Evolutionary conservation across 2,797 vertebrate species (phyloP), one percentile per base, ranked within the genome.

Genomic region (Cynodonichthys magdalenae): DNA sequence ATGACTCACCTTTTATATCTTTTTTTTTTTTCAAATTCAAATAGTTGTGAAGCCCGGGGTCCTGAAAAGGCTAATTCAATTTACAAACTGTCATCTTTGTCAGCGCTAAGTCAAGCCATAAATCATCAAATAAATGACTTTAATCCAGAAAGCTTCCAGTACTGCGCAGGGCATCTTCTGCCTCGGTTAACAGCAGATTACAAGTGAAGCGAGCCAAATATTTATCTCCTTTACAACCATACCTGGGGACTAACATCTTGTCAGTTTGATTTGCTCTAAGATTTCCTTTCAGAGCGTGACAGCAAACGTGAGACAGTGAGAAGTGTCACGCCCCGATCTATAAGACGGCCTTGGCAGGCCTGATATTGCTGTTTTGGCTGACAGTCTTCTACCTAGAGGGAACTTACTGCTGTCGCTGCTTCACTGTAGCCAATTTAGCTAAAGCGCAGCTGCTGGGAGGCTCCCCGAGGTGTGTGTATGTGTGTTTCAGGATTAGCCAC

Each of bases 401-500:
- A 82, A 70, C 61, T 65, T 28, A 15, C 59, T 71, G 79, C 77
- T 60, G 83, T 76, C 42, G 64, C 75, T 53, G 51, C 81, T 69
- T 66, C 73, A 64, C 82, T 88, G 79, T 63, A 85, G 84, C 82
- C 84, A 90, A 84, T 86, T 84, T 90, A 92, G 86, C 86, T 79
- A 78, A 79, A 87, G 89, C 87, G 84, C 88, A 91, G 87, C 86
- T 91, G 87, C 85, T 89, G 63, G 87, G 87, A 89, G 83, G 77
- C 84, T 90, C 91, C 90, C 91, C 4, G 69, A 89, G 87, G 85
- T 82, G 81, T 79, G 65, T 75, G 58, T 51, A 34, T 63, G 51
- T 56, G 63, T 55, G 81, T 75, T 80, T 83, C 74, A 85, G 87
- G 86, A 89, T 93, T 89, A 92, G 84, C 77, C 84, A 79, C 88